Evolutionary conservation across 2,888 invertebrate genomes (phyloP).

Genomic region (Tortrix viridana): DNA sequence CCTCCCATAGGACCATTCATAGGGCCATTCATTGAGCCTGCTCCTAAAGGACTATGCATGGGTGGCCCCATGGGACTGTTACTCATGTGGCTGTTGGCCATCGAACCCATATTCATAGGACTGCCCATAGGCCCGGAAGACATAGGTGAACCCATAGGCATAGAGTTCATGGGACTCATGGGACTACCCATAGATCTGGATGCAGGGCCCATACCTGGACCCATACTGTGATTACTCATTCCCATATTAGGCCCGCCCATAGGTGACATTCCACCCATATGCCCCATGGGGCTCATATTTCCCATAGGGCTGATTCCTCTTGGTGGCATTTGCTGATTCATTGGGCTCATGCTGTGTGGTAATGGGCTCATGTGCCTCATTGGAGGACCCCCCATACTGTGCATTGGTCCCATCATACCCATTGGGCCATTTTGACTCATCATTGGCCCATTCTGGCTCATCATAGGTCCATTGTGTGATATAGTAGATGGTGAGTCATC

Average conservation of each 20-base stretch:
- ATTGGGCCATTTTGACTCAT: conserved; percentile 88
- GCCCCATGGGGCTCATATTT: conserved; percentile 88
- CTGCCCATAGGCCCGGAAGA: conserved; percentile 89
- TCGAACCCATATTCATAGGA: conserved; percentile 88
- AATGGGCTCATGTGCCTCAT: conserved; percentile 87
- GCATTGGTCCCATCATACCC: conserved; percentile 86
- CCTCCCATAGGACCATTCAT: conserved; percentile 85
- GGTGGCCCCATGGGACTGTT: conserved; percentile 90
- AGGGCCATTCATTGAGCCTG: conserved; percentile 82
- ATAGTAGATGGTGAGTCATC: conserved; percentile 92
- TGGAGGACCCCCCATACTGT: conserved; percentile 85
- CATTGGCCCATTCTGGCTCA: conserved; percentile 86
- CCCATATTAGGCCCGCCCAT: conserved; percentile 89
- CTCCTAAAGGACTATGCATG: conserved; percentile 88
- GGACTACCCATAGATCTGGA: conserved; percentile 88
- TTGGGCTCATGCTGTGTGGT: conserved; percentile 85
- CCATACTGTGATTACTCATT: conserved; percentile 86
- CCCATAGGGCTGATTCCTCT: conserved; percentile 88
- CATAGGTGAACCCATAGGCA: conserved; percentile 89
- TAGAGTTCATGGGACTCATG: conserved; percentile 90
- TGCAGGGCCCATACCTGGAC: conserved; percentile 83
- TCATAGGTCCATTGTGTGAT: conserved; percentile 85
- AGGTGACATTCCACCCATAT: conserved; percentile 87
- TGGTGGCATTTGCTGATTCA: conserved; percentile 86
- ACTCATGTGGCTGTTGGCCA: conserved; percentile 86